These are phyloP conservation scores for Leucophenga maculata DNA, from an alignment of 2,888 invertebrate species.

Conservation along the genomic window DNA sequence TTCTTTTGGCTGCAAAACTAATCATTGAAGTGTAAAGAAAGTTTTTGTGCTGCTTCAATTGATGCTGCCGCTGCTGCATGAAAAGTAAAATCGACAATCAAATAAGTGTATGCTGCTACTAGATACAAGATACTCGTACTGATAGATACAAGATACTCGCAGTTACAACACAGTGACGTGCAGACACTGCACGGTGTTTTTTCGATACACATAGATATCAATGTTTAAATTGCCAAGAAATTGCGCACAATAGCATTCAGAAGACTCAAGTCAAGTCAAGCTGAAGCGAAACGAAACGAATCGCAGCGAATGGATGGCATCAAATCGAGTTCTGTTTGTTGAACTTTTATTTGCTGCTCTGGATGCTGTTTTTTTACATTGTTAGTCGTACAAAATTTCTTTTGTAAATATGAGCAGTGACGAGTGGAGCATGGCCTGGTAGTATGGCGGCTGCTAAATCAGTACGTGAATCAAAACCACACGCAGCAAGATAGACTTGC, in stretches of 20 bases:
- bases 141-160: neutral
- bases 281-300: conserved; percentile 18
- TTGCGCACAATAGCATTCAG: conserved; percentile 8
- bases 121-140: conserved; percentile 1
- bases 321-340: neutral
- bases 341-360: conserved; percentile 1
- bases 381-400: conserved; percentile 21
- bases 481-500: conserved; percentile 17
- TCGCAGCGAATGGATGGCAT: conserved; percentile 7
- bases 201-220: neutral
- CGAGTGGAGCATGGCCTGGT: neutral
- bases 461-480: conserved; percentile 2
- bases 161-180: neutral
- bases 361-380: neutral
- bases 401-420: conserved; percentile 18
- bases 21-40: conserved; percentile 25
- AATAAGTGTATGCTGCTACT: conserved; percentile 1
- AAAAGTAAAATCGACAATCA: conserved; percentile 8
- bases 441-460: neutral
- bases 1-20: conserved; percentile 10
- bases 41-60: neutral
- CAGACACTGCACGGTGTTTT: neutral
- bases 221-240: conserved; percentile 24
- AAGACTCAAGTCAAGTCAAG: conserved; percentile 13
- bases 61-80: neutral